Evolutionary conservation across 2,888 invertebrate genomes (phyloP), one percentile per base, ranked within the genome.

Genomic region (Ectemnius cavifrons): DNA sequence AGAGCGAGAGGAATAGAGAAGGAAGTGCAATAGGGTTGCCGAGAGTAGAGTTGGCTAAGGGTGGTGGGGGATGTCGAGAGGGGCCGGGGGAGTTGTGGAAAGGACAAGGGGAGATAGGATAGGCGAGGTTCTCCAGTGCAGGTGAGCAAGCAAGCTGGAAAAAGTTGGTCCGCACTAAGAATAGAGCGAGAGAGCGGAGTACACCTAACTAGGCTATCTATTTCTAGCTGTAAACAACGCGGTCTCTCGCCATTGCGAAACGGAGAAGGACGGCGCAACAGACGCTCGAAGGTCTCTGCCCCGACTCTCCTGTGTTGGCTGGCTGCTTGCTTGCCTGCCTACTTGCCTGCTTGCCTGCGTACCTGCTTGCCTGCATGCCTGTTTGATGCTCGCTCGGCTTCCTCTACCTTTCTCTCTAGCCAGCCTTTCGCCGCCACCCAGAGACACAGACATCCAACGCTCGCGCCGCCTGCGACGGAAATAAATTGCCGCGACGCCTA

Each of bases 201-300:
- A 68, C 37, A 37, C 85, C 84, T 80, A 85, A 85, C 84, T 84
- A 80, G 85, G 84, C 82, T 85, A 84, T 85, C 85, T 85, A 85
- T 85, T 85, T 84, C 84, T 85, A 85, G 85, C 82, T 56, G 73
- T 80, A 80, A 80, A 81, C 75, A 73, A 68, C 71, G 56, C 60
- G 72, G 68, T 80, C 75, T 77, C 82, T 82, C 77, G 80, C 64
- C 75, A 68, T 82, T 82, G 75, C 82, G 70, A 80, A 80, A 82
- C 71, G 66, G 65, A 73, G 82, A 82, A 82, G 82, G 78, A 77
- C 82, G 80, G 68, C 65, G 78, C 60, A 64, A 77, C 74, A 75
- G 74, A 75, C 78, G 73, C 63, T 49, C 81, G 80, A 81, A 81
- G 81, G 80, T 79, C 82, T 80, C 82, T 71, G 81, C 70, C 63